Evolutionary conservation across 2,888 invertebrate species (phyloP).

Genomic region (Lithophane ornitopus): DNA sequence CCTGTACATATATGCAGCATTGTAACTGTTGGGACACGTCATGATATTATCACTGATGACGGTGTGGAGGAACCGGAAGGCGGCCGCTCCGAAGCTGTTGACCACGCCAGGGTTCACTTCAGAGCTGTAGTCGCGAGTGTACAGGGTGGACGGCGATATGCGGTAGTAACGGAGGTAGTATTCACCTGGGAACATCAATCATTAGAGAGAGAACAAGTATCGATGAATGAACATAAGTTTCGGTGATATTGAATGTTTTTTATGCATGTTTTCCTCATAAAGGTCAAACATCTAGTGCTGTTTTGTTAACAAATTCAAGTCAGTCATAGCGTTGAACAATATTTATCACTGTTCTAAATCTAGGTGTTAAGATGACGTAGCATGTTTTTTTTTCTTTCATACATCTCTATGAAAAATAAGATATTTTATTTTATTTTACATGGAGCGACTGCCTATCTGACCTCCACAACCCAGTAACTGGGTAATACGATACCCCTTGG

Average conservation of each 20-base stretch:
- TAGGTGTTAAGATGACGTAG: too few species aligned
- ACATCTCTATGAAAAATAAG: too few species aligned
- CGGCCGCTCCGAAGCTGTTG: conserved; percentile 93
- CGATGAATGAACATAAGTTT: background rate
- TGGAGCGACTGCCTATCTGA: too few species aligned
- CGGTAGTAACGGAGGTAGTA: conserved; percentile 91
- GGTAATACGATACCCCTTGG: too few species aligned
- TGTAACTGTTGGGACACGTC: conserved; percentile 80
- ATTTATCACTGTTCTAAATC: too few species aligned
- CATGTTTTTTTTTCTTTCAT: background rate
- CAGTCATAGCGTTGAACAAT: background rate
- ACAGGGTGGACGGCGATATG: conserved; percentile 91
- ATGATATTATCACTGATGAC: conserved; percentile 89
- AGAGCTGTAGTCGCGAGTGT: conserved; percentile 92
- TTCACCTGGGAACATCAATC: conserved; percentile 80
- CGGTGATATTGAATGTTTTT: background rate
- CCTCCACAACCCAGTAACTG: too few species aligned
- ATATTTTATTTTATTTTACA: too few species aligned
- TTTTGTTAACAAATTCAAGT: background rate
- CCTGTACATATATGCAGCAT: conserved; percentile 82
- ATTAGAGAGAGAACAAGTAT: background rate
- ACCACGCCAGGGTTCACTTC: conserved; percentile 92
- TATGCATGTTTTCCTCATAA: background rate
- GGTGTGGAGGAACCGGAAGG: conserved; percentile 93
- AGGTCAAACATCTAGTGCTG: background rate